Evolutionary conservation across 1,140 invertebrate genomes (phyloP), one percentile per base, ranked within the genome.

Genomic region (Bombus difficillimus): DNA sequence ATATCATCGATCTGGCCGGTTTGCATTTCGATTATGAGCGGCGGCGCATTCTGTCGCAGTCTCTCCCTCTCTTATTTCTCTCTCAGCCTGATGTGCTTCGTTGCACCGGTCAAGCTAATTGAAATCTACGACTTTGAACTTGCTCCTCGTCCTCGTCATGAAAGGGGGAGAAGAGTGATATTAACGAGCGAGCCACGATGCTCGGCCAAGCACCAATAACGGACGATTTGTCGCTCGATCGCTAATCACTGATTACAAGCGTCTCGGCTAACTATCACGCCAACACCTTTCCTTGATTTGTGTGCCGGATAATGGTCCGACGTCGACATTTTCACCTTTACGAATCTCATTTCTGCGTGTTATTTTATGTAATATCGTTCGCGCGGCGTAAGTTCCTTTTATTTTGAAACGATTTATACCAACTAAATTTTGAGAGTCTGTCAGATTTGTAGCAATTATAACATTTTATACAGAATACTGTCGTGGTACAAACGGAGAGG

Each of bases 61-160:
- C 15, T 18, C 32, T 37, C 66, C 18, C 66, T 3, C 18, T 68
- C 34, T 34, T 8, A 53, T 22, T 10, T 66, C n/a, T 32, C 64
- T 32, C 64, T 32, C 18, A 6, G 18, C 9, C 87, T 59, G 43
- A 37, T n/a, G 74, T 12, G 53, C 47, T n/a, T 43, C 71, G 77
- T 37, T 32, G 64, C 47, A 9, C 37, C 39, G 75, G 37, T 25
- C 53, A 57, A 76, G 39, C 91, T 94, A 94, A 95, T 95, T 94
- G 93, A 93, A 94, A 94, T 94, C 93, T 94, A 94, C 88, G 93
- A 94, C 90, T 94, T 92, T 92, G 91, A 92, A 90, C 90, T 89
- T 93, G 78, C 78, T 68, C 37, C 41, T 37, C 43, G 62, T 62
- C 43, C 59, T 69, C 64, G 77, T 78, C 77, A 62, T 71, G 59